A percentile compares a stretch with the other conserved stretches of the same genome.
phyloP scores from a whole-genome alignment of 2,888 invertebrate species.

The Drosophila fungiperda region DNA sequence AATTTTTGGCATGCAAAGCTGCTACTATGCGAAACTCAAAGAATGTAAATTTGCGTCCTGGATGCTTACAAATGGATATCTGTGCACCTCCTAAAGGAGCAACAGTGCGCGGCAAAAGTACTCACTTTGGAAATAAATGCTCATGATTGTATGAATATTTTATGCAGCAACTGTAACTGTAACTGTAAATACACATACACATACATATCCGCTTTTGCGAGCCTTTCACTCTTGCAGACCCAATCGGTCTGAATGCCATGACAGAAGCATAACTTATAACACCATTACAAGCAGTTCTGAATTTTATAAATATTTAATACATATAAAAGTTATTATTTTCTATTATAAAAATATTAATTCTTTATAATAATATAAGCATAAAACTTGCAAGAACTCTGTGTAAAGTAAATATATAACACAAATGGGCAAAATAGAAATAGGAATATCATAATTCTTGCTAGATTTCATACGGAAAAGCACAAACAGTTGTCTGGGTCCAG shows the following conservation, averaged over 20 bases:
- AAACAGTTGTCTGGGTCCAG: constrained; percentile 13
- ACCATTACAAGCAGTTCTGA: not conserved
- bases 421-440: not conserved
- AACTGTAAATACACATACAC: constrained; percentile 59
- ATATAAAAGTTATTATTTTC: not conserved
- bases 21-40: constrained; percentile 30
- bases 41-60: constrained; percentile 56
- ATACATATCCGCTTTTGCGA: constrained; percentile 7
- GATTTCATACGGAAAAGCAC: not conserved
- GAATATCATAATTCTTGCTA: not conserved
- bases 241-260: constrained; percentile 32
- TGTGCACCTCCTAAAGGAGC: constrained; percentile 15
- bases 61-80: constrained; percentile 24
- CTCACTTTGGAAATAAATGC: constrained; percentile 64
- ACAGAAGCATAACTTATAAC: constrained; percentile 2
- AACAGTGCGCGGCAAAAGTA: constrained; percentile 55
- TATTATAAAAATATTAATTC: not conserved
- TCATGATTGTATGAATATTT: constrained; percentile 78
- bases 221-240: constrained; percentile 14
- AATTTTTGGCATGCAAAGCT: constrained; percentile 40
- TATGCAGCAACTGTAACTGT: constrained; percentile 74
- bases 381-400: too few relatives aligned
- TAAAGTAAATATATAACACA: not conserved
- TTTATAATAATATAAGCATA: too few relatives aligned
- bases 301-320: not conserved